These are phyloP conservation scores for Enteromius paludinosus DNA, from an alignment of 2,797 vertebrate genomes.

Conservation along the genomic window DNA sequence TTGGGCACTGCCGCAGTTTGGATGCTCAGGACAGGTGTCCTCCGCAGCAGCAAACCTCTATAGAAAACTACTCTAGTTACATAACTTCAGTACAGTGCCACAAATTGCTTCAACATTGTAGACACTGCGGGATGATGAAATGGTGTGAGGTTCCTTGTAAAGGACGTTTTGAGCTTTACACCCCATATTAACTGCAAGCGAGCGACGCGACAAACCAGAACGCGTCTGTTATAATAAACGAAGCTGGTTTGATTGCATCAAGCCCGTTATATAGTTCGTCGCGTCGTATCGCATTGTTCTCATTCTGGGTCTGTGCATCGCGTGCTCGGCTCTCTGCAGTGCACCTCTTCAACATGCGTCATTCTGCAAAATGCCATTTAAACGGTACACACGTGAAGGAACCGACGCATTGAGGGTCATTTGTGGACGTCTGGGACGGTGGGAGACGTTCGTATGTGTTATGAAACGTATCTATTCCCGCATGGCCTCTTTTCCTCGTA, in stretches of 20 bases:
- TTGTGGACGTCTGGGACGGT: not conserved
- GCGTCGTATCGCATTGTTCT: constrained; percentile 5
- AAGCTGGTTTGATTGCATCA: not conserved
- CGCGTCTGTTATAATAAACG: not conserved
- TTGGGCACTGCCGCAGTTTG: constrained; percentile 40
- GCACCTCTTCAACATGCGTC: constrained; percentile 37
- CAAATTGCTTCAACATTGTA: not conserved
- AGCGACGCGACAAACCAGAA: not conserved
- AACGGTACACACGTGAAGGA: not conserved
- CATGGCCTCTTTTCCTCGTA: not conserved
- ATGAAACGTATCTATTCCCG: not conserved
- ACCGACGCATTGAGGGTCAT: not conserved
- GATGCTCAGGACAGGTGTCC: constrained; percentile 52
- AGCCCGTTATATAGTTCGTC: constrained; percentile 4
- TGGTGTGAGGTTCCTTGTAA: not conserved
- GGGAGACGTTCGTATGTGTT: not conserved
- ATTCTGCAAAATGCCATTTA: not conserved
- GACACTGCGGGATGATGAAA: not conserved
- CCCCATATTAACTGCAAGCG: not conserved
- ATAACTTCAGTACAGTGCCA: constrained; percentile 29
- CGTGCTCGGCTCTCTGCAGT: constrained; percentile 18
- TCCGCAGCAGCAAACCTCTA: constrained; percentile 39
- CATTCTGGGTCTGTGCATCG: not conserved
- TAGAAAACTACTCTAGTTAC: constrained; percentile 12
- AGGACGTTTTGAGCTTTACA: not conserved